Evolutionary conservation across 2,888 invertebrate species (phyloP).

Genomic region (Tinea semifulvella): DNA sequence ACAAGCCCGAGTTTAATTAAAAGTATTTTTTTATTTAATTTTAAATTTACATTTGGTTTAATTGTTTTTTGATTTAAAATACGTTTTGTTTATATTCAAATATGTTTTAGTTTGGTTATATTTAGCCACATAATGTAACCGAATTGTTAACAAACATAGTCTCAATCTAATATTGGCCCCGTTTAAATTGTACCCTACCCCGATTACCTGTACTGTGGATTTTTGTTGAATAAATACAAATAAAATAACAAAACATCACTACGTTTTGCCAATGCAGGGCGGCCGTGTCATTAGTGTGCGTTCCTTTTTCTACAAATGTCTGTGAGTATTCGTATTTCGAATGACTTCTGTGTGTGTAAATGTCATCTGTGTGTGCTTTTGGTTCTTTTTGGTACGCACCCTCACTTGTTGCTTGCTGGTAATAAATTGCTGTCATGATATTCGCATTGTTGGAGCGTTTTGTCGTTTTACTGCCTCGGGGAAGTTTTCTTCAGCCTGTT

Average conservation of each 20-base stretch:
- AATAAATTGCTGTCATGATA: conserved; percentile 65
- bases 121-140: no score
- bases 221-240: not conserved
- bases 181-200: no score
- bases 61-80: no score
- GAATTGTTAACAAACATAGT: no score
- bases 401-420: conserved; percentile 63
- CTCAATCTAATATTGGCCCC: no score
- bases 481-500: conserved; percentile 57
- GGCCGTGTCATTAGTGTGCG: conserved; percentile 63
- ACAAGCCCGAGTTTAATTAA: no score
- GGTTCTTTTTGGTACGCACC: conserved; percentile 40
- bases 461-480: conserved; percentile 62
- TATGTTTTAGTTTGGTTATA: no score
- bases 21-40: no score
- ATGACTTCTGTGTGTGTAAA: conserved; percentile 56
- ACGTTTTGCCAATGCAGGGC: conserved; percentile 1
- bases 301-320: conserved; percentile 36
- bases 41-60: no score
- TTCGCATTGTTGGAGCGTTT: conserved; percentile 63
- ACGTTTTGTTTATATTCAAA: no score
- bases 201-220: no score
- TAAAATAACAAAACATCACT: not conserved
- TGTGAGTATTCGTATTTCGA: not conserved
- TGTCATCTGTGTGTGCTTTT: conserved; percentile 29